Conservation (phyloP, 2,113 vertebrate genomes). For the Channa maculata region DNA sequence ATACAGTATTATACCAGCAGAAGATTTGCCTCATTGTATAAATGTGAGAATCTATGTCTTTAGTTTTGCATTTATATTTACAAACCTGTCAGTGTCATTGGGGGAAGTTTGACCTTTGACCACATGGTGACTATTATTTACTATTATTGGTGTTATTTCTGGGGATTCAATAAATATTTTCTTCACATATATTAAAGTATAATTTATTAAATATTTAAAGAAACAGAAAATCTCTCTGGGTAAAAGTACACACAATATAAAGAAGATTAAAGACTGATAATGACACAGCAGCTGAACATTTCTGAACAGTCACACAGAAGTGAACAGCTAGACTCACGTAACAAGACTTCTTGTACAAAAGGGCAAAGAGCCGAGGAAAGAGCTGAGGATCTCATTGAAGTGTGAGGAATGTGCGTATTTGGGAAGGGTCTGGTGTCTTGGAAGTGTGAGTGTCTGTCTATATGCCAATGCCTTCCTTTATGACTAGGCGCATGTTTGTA, state of each 20-base stretch:
- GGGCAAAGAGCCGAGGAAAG: conserved; percentile 60
- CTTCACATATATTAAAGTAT: too few relatives aligned
- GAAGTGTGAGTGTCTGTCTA: conserved; percentile 66
- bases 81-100: background rate
- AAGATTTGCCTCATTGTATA: background rate
- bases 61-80: background rate
- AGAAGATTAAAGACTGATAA: too few relatives aligned
- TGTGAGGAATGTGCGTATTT: conserved; percentile 77
- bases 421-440: conserved; percentile 72
- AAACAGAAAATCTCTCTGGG: conserved; percentile 23
- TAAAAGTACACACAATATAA: too few relatives aligned
- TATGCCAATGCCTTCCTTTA: conserved; percentile 50
- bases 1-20: background rate
- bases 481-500: conserved; percentile 62
- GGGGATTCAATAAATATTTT: too few relatives aligned
- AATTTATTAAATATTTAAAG: background rate
- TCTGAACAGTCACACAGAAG: background rate
- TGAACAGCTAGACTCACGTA: conserved; percentile 26
- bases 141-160: too few relatives aligned
- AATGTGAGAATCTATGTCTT: background rate
- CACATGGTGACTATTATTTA: conserved; percentile 10
- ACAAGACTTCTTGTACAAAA: conserved; percentile 49
- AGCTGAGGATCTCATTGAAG: conserved; percentile 55
- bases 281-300: too few relatives aligned
- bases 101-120: background rate